phyloP scores from a whole-genome alignment of 2,888 invertebrate genomes.

The Volucella bombylans region DNA sequence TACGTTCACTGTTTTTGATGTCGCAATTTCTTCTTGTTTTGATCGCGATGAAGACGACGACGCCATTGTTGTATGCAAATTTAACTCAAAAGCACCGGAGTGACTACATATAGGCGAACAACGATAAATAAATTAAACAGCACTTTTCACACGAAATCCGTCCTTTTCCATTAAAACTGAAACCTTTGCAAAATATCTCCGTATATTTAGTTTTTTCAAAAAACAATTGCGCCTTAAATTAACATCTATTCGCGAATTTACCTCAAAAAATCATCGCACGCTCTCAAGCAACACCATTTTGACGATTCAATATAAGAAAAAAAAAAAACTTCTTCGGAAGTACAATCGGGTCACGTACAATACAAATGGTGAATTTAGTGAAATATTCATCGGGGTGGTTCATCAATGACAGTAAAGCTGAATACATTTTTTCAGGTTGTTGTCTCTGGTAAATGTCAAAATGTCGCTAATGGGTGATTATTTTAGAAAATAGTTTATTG shows the following conservation, averaged over 20 bases:
- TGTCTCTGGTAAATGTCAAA: conserved; percentile 39
- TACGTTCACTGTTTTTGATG: conserved; percentile 48
- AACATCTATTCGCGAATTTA: conserved; percentile 58
- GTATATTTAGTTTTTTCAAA: conserved; percentile 15
- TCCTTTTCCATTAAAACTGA: conserved; percentile 47
- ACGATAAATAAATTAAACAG: conserved; percentile 69
- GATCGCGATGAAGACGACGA: conserved; percentile 68
- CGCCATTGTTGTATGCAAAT: conserved; percentile 74
- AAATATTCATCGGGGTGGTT: conserved; percentile 39
- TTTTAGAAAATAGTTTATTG: no score
- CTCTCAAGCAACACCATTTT: conserved; percentile 73
- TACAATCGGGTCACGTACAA: conserved; percentile 74
- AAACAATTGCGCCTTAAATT: conserved; percentile 59
- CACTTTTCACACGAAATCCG: conserved; percentile 65
- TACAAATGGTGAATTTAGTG: conserved; percentile 66
- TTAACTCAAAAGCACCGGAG: conserved; percentile 72
- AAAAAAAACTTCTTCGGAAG: conserved; percentile 71
- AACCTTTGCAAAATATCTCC: conserved; percentile 50
- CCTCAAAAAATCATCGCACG: conserved; percentile 65
- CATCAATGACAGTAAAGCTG: conserved; percentile 45
- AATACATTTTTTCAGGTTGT: conserved; percentile 46
- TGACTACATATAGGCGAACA: conserved; percentile 69
- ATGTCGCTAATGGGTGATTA: background rate
- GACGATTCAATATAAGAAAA: conserved; percentile 65
- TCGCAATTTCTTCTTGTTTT: conserved; percentile 72